Base-by-base conservation (phyloP, 2,888 invertebrate genomes). In the Melieria crassipennis region DNA sequence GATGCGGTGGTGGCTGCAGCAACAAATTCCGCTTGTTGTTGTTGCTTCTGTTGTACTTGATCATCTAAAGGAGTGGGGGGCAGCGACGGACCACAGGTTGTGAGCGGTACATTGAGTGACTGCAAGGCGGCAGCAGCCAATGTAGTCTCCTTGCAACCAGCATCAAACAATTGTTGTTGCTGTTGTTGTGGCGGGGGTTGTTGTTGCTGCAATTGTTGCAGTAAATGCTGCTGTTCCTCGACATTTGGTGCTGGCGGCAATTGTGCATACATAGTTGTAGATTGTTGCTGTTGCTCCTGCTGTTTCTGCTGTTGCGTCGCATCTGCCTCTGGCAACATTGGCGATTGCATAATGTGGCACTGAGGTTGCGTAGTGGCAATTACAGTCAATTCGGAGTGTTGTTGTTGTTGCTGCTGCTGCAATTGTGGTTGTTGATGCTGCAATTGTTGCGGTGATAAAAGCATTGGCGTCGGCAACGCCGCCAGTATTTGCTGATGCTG, bases 401-500 rank as follows among this genome's bases (percentile, higher is more conserved):
- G 77, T 62, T 47, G 74, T 63, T 77, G 70, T 11, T 42, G 68
- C 9, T 57, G 66, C 56, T 72, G 69, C 7, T 63, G 70, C 13
- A 10, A 56, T 11, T 64, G 61, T 60, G 45, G 55, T 72, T 61
- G 63, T 6, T 73, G 78, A 60, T 73, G 74, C 11, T 74, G 70
- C 66, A 72, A 72, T 67, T 75, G 77, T 62, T 75, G 66, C 4
- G 83, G 83, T 48, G 82, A 81, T 9, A 82, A 67, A 47, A 83
- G 72, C 78, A 81, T 78, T 2, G 83, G 78, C 5, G 81, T 81
- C 0, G 83, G 82, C 63, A 83, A 64, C 3, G 78, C 76, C 6
- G 80, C 78, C 16, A 81, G 65, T 30, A 82, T 78, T 68, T 82
- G 81, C 55, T 81, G 78, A 60, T 76, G 75, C 65, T 76, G 74